Conservation (phyloP, 2,888 invertebrate species). For the Philereme transversata region DNA sequence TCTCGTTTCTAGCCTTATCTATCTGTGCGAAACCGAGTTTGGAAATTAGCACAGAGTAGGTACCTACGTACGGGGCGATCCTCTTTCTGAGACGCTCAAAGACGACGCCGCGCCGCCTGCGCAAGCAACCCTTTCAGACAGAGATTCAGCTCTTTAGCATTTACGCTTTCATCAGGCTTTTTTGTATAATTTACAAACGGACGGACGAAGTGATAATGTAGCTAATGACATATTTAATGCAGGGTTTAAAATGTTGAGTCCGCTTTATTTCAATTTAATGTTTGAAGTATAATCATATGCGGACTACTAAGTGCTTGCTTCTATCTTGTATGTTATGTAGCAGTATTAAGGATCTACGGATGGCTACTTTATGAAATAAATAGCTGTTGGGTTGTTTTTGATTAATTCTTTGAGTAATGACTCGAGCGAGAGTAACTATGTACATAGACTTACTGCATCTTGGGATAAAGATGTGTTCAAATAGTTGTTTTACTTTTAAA, state of each 20-base stretch:
- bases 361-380: background rate
- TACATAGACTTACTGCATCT: too few relatives aligned
- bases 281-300: slow-evolving; percentile 45
- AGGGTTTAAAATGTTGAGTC: slow-evolving; percentile 55
- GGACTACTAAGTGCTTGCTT: slow-evolving; percentile 45
- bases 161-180: slow-evolving; percentile 70
- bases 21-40: slow-evolving; percentile 80
- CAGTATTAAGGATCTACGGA: background rate
- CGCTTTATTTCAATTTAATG: slow-evolving; percentile 54
- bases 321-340: background rate
- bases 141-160: slow-evolving; percentile 63
- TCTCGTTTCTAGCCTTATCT: slow-evolving; percentile 78
- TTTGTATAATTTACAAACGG: slow-evolving; percentile 65
- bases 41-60: slow-evolving; percentile 80
- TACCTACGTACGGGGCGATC: slow-evolving; percentile 66
- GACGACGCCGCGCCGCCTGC: slow-evolving; percentile 62
- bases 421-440: too few relatives aligned
- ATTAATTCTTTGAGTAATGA: too few relatives aligned
- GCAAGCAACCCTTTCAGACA: slow-evolving; percentile 69
- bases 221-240: slow-evolving; percentile 75
- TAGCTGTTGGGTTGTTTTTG: too few relatives aligned
- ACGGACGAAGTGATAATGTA: slow-evolving; percentile 65
- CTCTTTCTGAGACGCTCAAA: slow-evolving; percentile 56
- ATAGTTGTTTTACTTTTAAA: too few relatives aligned
- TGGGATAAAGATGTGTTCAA: too few relatives aligned